These are phyloP conservation scores for Semnornis frantzii DNA, from an alignment of 2,113 vertebrate species.

Conservation along the genomic window DNA sequence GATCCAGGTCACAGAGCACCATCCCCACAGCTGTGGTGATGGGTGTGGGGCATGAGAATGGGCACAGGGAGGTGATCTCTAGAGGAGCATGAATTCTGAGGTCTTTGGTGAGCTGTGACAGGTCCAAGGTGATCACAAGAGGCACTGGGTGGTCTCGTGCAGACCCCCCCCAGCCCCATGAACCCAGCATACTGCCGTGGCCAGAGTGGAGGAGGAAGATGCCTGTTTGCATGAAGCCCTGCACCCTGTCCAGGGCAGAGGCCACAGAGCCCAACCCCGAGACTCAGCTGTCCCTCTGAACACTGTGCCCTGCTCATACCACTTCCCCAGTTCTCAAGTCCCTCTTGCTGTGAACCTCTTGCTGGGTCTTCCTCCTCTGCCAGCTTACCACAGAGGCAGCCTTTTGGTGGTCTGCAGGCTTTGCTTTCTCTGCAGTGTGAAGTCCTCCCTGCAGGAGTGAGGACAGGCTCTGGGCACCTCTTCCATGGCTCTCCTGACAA, in stretches of 20 bases:
- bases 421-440: background rate
- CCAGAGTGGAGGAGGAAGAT: background rate
- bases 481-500: background rate
- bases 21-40: background rate
- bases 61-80: background rate
- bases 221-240: background rate
- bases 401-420: background rate
- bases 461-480: background rate
- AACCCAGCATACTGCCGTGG: background rate
- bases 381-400: rapidly evolving
- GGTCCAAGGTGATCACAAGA: background rate
- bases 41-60: background rate
- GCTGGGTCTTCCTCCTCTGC: background rate
- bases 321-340: background rate
- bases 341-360: background rate
- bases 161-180: background rate
- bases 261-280: background rate
- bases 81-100: background rate
- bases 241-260: background rate
- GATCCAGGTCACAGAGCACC: background rate
- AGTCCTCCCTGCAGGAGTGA: background rate
- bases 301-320: background rate
- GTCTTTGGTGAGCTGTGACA: background rate
- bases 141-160: background rate
- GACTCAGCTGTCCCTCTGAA: background rate